These are phyloP conservation scores for Synchiropus splendidus DNA, from an alignment of 2,113 vertebrate species.

Conservation along the genomic window DNA sequence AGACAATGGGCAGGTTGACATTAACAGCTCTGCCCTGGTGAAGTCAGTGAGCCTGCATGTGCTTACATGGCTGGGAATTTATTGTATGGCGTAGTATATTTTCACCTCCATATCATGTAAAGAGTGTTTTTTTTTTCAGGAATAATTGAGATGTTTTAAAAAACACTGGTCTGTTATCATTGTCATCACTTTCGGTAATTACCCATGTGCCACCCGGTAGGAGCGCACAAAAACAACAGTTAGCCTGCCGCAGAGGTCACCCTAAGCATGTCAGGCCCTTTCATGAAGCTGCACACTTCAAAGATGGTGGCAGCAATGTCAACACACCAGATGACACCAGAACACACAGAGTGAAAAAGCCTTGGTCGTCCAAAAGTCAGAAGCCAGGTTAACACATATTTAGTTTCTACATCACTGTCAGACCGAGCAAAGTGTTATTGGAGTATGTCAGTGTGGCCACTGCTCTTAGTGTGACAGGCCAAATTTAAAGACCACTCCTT, in stretches of 20 bases:
- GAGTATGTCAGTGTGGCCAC: too few relatives aligned
- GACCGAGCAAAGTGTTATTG: not conserved
- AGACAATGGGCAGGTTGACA: constrained; percentile 36
- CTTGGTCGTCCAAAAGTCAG: constrained; percentile 40
- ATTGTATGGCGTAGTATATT: too few relatives aligned
- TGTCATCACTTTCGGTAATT: constrained; percentile 63
- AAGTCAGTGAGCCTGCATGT: constrained; percentile 38
- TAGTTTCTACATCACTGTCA: constrained; percentile 41
- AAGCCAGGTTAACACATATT: constrained; percentile 29
- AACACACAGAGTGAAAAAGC: constrained; percentile 36
- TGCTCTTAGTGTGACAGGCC: too few relatives aligned
- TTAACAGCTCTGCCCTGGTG: constrained; percentile 53
- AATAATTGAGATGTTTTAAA: constrained; percentile 61
- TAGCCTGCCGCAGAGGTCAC: constrained; percentile 43
- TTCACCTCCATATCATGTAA: constrained; percentile 3
- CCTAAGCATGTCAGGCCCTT: constrained; percentile 23
- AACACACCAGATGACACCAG: constrained; percentile 49
- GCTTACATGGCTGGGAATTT: constrained; percentile 30
- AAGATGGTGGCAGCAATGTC: constrained; percentile 43
- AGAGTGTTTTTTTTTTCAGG: constrained; percentile 40
- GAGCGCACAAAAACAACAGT: constrained; percentile 55
- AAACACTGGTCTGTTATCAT: constrained; percentile 62
- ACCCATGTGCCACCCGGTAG: constrained; percentile 45
- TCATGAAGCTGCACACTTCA: constrained; percentile 35
- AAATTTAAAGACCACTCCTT: too few relatives aligned